phyloP scores from a whole-genome alignment of 2,113 vertebrate species.

The Bubo blakistoni region DNA sequence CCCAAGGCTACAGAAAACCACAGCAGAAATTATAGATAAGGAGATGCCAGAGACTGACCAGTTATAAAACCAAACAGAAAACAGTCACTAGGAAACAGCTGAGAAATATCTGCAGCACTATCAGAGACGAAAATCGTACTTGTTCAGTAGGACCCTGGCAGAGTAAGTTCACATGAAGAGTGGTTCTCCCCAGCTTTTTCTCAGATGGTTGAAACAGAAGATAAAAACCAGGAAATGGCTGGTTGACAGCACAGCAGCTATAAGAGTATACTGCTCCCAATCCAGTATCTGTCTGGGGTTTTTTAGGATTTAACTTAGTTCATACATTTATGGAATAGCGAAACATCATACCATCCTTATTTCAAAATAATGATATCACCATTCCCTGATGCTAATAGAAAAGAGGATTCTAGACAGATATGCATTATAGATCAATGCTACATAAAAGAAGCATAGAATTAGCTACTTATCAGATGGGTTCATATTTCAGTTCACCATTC shows the following conservation, averaged over 20 bases:
- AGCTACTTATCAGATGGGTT: background rate
- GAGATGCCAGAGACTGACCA: background rate
- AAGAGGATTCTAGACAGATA: background rate
- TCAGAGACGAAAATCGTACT: background rate
- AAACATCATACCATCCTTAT: background rate
- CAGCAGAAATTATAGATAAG: background rate
- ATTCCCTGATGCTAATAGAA: background rate
- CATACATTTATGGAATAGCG: background rate
- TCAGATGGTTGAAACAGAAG: background rate
- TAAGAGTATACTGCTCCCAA: background rate
- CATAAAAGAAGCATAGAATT: background rate
- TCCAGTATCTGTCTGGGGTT: fast-evolving
- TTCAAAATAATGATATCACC: background rate
- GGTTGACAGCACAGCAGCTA: background rate
- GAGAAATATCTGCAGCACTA: background rate
- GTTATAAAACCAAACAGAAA: background rate
- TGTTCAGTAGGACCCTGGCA: background rate
- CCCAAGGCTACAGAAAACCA: background rate
- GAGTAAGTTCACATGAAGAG: fast-evolving
- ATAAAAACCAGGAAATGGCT: background rate
- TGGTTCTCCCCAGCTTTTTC: background rate
- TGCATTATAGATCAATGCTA: fast-evolving
- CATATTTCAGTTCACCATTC: background rate
- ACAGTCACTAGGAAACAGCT: background rate
- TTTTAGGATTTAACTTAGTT: background rate